Conservation (phyloP, 2,113 vertebrate genomes). For the Rhinogobius similis region DNA sequence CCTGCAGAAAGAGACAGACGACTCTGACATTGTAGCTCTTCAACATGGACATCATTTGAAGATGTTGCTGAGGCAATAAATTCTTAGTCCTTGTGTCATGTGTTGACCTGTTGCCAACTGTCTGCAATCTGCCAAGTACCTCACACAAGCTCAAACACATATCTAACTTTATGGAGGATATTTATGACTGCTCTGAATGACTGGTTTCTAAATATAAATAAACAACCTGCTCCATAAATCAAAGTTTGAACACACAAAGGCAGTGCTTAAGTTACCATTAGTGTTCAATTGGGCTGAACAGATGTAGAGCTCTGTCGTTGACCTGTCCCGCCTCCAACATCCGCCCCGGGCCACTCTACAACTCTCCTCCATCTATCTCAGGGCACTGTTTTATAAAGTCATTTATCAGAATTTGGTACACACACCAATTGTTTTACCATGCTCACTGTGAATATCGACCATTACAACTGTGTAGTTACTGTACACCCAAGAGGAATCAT, state of each 20-base stretch:
- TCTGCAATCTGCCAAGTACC: not conserved
- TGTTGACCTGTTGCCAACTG: no score
- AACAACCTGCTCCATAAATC: conserved; percentile 8
- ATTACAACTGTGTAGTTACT: no score
- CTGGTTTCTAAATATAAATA: not conserved
- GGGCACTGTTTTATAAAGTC: no score
- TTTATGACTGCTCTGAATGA: conserved; percentile 10
- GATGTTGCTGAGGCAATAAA: no score
- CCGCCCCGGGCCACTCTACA: conserved; percentile 9
- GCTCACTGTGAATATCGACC: not conserved
- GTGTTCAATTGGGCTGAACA: not conserved
- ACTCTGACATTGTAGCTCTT: no score
- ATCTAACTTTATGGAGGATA: not conserved
- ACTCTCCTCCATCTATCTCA: no score
- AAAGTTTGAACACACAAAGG: not conserved
- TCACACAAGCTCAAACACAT: not conserved
- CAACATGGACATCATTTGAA: no score
- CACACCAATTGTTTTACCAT: not conserved
- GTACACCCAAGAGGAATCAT: not conserved
- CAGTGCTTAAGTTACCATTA: not conserved
- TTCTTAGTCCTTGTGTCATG: not conserved
- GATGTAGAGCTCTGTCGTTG: conserved; percentile 18
- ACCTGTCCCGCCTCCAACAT: conserved; percentile 11
- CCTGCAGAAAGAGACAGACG: no score
- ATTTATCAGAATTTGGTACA: not conserved